Percentiles rank a stretch among this genome's conserved stretches.
phyloP scores from a whole-genome alignment of 2,888 invertebrate genomes.

The Neuroscelio doddi region DNA sequence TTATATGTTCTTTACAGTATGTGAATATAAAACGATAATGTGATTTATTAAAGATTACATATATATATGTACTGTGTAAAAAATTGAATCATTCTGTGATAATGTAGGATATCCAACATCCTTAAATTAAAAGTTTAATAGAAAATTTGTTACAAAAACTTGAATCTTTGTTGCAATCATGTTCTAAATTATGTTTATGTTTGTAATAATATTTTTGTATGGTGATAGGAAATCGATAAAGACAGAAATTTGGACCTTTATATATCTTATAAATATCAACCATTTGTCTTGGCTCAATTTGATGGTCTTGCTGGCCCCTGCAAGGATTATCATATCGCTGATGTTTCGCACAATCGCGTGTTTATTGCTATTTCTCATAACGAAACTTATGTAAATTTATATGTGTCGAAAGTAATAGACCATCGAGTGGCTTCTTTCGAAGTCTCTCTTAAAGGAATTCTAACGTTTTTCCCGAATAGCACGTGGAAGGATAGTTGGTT shows the following conservation, averaged over 20 bases:
- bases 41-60: no score
- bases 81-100: no score
- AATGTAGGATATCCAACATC: no score
- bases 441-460: conserved; percentile 84
- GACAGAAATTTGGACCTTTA: conserved; percentile 76
- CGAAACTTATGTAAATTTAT: conserved; percentile 82
- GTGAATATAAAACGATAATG: no score
- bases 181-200: no score
- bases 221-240: no score
- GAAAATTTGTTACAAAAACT: no score
- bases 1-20: no score
- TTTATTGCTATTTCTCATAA: conserved; percentile 88
- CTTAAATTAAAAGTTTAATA: no score
- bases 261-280: conserved; percentile 83
- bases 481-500: conserved; percentile 89
- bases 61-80: no score
- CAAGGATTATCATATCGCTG: conserved; percentile 85
- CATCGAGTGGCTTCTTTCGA: conserved; percentile 80
- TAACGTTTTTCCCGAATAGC: conserved; percentile 88
- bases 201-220: no score
- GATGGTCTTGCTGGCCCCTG: conserved; percentile 78
- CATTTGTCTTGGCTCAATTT: conserved; percentile 83
- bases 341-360: conserved; percentile 85
- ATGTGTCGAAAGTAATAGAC: conserved; percentile 82
- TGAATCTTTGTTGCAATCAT: no score